Percentiles rank a stretch among this genome's conserved stretches.
phyloP scores from a whole-genome alignment of 1,140 invertebrate species.

The Hyphantria cunea region DNA sequence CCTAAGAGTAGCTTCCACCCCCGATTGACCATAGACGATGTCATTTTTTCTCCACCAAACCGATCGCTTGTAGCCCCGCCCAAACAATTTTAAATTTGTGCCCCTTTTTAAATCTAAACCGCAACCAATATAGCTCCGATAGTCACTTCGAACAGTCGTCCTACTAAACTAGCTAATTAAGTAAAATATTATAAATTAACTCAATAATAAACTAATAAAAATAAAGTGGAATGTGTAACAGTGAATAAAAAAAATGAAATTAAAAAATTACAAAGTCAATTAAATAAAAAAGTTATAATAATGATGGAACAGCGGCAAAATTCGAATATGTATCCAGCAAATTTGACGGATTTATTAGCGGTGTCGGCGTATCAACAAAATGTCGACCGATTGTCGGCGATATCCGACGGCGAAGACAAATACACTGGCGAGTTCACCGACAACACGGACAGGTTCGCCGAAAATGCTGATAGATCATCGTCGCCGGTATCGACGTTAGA shows the following conservation, averaged over 20 bases:
- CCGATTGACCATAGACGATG: conserved; percentile 68
- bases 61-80: conserved; percentile 64
- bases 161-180: conserved; percentile 43
- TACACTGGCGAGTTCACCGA: conserved; percentile 44
- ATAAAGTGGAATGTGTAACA: conserved; percentile 12
- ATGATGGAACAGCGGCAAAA: conserved; percentile 62
- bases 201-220: conserved; percentile 1
- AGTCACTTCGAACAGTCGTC: conserved; percentile 28
- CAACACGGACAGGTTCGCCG: conserved; percentile 31
- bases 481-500: conserved; percentile 52
- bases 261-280: conserved; percentile 45
- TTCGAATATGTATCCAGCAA: conserved; percentile 51
- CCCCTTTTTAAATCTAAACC: conserved; percentile 63
- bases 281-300: conserved; percentile 26
- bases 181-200: conserved; percentile 28
- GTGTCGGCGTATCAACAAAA: conserved; percentile 60
- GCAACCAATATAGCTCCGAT: conserved; percentile 40
- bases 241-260: conserved; percentile 4
- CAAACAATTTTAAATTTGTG: conserved; percentile 57
- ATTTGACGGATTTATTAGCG: conserved; percentile 56
- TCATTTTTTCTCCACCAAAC: conserved; percentile 74
- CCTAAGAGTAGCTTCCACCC: conserved; percentile 51
- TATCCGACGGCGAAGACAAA: conserved; percentile 46
- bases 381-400: conserved; percentile 40
- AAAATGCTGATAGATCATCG: conserved; percentile 45